phyloP scores from a whole-genome alignment of 2,797 vertebrate species.

The Garrulus glandarius region DNA sequence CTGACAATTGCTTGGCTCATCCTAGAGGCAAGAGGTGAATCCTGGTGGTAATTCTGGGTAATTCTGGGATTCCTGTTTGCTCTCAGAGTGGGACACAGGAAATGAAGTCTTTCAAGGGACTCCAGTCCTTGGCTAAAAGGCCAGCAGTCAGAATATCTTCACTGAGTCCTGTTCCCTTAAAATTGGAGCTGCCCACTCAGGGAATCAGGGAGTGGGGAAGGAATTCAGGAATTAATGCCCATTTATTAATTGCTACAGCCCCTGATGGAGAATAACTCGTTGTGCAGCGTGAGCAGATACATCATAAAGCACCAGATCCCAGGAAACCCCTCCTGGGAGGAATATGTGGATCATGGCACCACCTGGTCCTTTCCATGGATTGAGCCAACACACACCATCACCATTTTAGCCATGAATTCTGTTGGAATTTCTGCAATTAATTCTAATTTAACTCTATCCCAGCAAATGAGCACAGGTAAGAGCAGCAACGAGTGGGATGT shows the following conservation, averaged over 20 bases:
- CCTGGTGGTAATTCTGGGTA: not conserved
- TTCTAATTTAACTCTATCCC: constrained; percentile 84
- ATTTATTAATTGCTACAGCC: constrained; percentile 61
- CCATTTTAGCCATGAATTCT: constrained; percentile 84
- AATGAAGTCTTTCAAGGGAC: not conserved
- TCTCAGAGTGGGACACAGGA: not conserved
- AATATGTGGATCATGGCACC: constrained; percentile 68
- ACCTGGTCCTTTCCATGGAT: constrained; percentile 83
- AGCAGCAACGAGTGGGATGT: not conserved
- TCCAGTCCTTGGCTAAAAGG: not conserved
- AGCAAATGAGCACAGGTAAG: constrained; percentile 77
- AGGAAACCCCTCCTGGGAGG: constrained; percentile 63
- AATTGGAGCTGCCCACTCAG: not conserved
- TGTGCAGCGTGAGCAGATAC: constrained; percentile 85
- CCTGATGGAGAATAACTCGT: constrained; percentile 45
- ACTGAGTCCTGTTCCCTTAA: not conserved
- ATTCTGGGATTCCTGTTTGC: not conserved
- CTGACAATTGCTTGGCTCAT: not conserved
- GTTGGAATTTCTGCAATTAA: constrained; percentile 83
- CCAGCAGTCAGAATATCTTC: not conserved
- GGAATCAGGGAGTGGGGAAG: not conserved
- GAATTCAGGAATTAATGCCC: not conserved
- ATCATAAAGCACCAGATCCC: constrained; percentile 72
- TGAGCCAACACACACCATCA: constrained; percentile 78
- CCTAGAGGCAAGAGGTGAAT: not conserved